Conservation (phyloP, 2,797 vertebrate genomes). For the Cynopterus sphinx region DNA sequence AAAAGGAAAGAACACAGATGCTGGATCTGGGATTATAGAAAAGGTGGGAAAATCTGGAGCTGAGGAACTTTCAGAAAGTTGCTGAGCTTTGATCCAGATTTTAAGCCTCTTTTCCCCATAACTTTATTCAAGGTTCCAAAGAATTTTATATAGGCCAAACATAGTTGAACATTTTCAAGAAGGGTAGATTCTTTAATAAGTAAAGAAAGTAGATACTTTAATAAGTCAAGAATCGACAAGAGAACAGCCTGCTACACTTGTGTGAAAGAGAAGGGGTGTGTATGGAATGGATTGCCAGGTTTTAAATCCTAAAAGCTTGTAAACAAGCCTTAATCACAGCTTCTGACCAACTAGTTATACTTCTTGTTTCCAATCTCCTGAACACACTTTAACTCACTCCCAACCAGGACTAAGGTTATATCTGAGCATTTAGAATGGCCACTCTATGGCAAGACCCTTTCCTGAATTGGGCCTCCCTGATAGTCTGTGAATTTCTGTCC, state of each 20-base stretch:
- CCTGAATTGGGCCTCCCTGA: background rate
- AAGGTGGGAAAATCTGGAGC: background rate
- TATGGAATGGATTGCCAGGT: background rate
- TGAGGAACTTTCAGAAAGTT: background rate
- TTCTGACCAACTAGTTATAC: background rate
- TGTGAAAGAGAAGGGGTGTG: background rate
- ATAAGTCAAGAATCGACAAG: background rate
- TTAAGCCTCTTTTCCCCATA: background rate
- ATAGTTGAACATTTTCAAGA: background rate
- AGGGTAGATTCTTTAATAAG: background rate
- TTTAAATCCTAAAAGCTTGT: background rate
- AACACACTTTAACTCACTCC: background rate
- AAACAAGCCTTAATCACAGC: background rate
- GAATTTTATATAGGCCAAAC: background rate
- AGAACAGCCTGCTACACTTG: background rate
- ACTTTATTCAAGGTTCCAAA: background rate
- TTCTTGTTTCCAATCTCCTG: background rate
- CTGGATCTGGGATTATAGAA: background rate
- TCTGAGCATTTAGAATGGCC: background rate
- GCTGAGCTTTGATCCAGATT: background rate
- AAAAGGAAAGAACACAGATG: background rate
- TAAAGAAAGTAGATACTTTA: background rate
- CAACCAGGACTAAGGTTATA: background rate
- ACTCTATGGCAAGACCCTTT: background rate
- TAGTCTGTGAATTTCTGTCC: background rate